These are phyloP conservation scores for Amaurobius ferox DNA, from an alignment of 2,888 invertebrate species.

Conservation along the genomic window DNA sequence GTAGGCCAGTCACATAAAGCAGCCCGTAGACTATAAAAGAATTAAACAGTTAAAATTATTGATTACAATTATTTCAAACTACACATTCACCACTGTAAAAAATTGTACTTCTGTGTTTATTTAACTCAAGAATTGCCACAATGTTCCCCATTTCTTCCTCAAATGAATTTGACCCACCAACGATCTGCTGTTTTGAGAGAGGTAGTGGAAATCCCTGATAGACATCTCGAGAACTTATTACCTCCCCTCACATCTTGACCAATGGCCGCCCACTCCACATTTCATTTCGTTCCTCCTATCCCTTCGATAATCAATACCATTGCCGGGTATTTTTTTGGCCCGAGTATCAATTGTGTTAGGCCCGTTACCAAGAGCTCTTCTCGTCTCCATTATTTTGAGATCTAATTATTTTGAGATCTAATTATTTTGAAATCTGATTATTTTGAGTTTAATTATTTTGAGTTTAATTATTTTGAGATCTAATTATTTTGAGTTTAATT, in stretches of 20 bases:
- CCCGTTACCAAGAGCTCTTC: neutral
- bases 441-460: neutral
- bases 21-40: too few relatives aligned
- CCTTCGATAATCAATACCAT: conserved; percentile 3
- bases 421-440: neutral
- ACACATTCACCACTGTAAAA: too few relatives aligned
- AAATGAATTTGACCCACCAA: too few relatives aligned
- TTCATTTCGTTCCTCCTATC: conserved; percentile 1
- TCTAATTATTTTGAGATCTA: neutral
- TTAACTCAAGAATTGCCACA: too few relatives aligned
- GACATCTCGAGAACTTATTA: neutral
- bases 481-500: too few relatives aligned
- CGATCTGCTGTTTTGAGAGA: too few relatives aligned
- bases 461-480: too few relatives aligned
- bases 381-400: neutral
- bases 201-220: neutral
- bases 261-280: neutral
- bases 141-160: too few relatives aligned
- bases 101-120: too few relatives aligned
- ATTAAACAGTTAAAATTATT: too few relatives aligned
- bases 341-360: neutral
- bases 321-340: neutral
- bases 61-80: too few relatives aligned
- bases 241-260: conserved; percentile 6
- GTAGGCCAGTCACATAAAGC: too few relatives aligned